Evolutionary conservation across 2,797 vertebrate species (phyloP).

Genomic region (Acanthis flammea): DNA sequence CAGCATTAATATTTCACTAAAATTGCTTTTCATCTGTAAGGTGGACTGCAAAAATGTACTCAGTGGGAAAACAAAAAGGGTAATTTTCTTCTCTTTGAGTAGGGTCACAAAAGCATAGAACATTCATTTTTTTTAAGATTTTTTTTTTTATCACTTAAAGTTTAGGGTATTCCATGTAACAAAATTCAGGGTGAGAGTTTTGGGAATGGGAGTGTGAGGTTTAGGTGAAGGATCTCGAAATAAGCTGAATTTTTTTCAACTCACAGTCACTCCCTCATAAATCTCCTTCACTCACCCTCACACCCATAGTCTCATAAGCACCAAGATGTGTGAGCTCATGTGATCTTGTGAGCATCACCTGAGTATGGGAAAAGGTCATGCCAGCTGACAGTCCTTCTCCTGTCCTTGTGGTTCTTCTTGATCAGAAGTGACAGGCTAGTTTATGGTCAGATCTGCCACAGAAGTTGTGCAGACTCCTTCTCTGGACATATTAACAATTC

Average conservation of each 20-base stretch:
- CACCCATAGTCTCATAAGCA: neutral
- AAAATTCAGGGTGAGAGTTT: neutral
- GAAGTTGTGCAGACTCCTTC: neutral
- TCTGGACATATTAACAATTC: neutral
- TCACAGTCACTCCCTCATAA: neutral
- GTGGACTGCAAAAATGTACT: neutral
- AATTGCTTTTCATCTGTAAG: neutral
- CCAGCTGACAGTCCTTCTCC: neutral
- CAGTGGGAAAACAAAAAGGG: neutral
- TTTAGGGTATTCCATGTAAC: neutral
- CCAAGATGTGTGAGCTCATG: too few relatives aligned
- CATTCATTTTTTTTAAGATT: neutral
- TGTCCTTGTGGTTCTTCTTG: neutral
- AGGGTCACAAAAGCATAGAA: neutral
- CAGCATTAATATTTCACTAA: constrained; percentile 16
- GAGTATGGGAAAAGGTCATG: accelerated
- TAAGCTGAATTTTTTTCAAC: neutral
- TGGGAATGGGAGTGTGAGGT: neutral
- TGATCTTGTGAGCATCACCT: neutral
- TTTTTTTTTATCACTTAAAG: neutral
- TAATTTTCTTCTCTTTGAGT: neutral
- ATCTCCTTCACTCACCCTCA: neutral
- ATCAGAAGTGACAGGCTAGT: neutral
- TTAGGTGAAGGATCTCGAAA: neutral
- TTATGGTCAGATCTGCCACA: neutral